Percentiles rank a stretch among this genome's conserved stretches.
phyloP scores from a whole-genome alignment of 2,797 vertebrate genomes.

The Cygnus olor region DNA sequence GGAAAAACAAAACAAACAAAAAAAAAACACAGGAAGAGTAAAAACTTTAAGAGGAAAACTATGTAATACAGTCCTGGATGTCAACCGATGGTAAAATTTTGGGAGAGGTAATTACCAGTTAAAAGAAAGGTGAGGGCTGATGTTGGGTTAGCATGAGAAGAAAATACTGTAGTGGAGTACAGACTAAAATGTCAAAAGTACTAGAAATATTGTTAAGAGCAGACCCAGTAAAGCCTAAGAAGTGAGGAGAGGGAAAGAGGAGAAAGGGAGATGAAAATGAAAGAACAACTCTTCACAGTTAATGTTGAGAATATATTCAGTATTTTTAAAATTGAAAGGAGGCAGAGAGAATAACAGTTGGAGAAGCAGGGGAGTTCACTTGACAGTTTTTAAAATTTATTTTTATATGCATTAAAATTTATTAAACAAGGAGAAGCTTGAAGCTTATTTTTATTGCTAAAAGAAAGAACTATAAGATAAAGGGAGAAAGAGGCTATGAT shows the following conservation, averaged over 20 bases:
- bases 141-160: accelerated
- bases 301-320: not conserved
- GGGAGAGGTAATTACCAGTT: not conserved
- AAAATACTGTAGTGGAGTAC: not conserved
- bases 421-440: not conserved
- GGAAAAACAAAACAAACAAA: not conserved
- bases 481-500: not conserved
- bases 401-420: not conserved
- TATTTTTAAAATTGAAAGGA: not conserved
- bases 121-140: not conserved
- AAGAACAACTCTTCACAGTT: not conserved
- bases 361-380: not conserved
- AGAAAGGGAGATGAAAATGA: not conserved
- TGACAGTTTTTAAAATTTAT: not conserved
- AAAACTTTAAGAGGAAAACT: not conserved
- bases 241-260: not conserved
- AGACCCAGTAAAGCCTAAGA: accelerated
- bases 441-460: not conserved
- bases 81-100: not conserved
- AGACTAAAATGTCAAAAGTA: not conserved
- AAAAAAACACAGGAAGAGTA: not conserved
- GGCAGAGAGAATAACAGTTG: not conserved
- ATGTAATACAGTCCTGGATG: not conserved
- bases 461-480: not conserved
- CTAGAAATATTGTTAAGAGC: not conserved